A percentile compares a stretch with the other conserved stretches of the same genome.
phyloP scores from a whole-genome alignment of 2,113 vertebrate genomes.

The Neofelis nebulosa region DNA sequence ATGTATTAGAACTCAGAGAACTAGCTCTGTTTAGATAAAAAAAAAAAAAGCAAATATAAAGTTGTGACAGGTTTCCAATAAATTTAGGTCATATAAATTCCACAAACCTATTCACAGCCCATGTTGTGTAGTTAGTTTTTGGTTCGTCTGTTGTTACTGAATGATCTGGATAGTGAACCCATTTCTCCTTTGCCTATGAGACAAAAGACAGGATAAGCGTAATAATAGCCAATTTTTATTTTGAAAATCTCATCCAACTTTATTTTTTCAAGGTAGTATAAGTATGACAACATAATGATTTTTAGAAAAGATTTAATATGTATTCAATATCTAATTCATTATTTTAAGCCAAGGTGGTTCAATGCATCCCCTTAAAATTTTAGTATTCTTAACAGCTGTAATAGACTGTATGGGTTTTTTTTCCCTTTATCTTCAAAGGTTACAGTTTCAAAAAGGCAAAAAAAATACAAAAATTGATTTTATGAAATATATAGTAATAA shows the following conservation, averaged over 20 bases:
- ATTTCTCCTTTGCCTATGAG: not conserved
- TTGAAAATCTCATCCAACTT: not conserved
- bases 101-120: not conserved
- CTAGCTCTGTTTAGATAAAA: not conserved
- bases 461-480: not conserved
- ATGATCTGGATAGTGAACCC: not conserved
- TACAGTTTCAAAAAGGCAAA: not conserved
- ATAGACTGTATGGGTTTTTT: not conserved
- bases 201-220: not conserved
- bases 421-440: not conserved
- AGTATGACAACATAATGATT: not conserved
- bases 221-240: not conserved
- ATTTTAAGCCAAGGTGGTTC: not conserved
- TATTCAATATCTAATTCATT: not conserved
- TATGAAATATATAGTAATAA: not conserved
- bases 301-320: not conserved
- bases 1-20: not conserved
- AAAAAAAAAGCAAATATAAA: constrained; percentile 27
- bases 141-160: not conserved
- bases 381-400: not conserved
- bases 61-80: not conserved
- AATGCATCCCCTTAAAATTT: not conserved
- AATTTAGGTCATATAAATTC: not conserved
- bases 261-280: not conserved
- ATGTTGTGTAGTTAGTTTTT: not conserved